Base-by-base conservation (phyloP, 2,113 vertebrate species). In the Chamaetylas fuelleborni region DNA sequence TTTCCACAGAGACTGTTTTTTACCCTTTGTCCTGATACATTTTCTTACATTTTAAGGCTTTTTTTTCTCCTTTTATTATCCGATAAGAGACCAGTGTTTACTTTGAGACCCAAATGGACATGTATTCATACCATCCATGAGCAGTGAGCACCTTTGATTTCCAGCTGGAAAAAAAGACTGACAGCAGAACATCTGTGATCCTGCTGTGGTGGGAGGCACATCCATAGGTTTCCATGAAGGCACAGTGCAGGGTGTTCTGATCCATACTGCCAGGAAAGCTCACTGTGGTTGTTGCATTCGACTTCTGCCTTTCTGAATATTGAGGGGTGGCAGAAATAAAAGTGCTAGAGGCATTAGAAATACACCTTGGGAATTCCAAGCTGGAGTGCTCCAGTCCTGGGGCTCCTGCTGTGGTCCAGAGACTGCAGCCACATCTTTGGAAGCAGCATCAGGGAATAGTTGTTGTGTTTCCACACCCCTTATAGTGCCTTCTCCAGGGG, bases 361-460 rank as follows among this genome's bases (percentile, higher is more conserved):
- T 18, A 12, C 7, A 16, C 33, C 5, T 56, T 50, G 53, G n/a
- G 42, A 82, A 26, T 3, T 4, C 20, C 1, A 0, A 43, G 25
- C 11, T 9, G 4, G 29, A 58, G 29, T 2, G 2, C 8, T 66
- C 6, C 20, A 6, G 19, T 85, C 23, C 29, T 3, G 4, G 24
- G 12, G 14, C 6, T 84, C 23, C 45, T 70, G 29, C 18, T 56
- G n/a, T 0, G 0, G 19, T 50, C 31, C 45, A 67, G 9, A 28
- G 3, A 12, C 9, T 54, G 38, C 2, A 7, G 36, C 34, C 0
- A 1, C 22, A 3, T 8, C 9, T 77, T 47, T 70, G 29, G 61
- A 54, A 86, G 40, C 34, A 40, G 18, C n/a, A 31, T 6, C 24
- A 33, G 57, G 7, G 22, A 13, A 14, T 9, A 0, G 0, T 15